These are phyloP conservation scores for Cheilosia vulpina DNA, from an alignment of 2,888 invertebrate species.

Conservation along the genomic window DNA sequence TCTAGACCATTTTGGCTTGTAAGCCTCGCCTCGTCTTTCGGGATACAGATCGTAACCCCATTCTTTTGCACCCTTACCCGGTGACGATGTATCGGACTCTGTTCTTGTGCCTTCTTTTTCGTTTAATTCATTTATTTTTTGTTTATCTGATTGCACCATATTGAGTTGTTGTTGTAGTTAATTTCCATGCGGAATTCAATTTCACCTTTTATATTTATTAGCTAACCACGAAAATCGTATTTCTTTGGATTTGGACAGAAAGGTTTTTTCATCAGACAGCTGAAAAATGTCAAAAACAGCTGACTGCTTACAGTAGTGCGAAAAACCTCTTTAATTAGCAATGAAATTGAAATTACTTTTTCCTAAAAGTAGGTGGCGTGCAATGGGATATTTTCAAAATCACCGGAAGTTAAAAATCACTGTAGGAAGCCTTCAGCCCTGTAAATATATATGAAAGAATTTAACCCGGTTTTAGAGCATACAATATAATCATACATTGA, in stretches of 20 bases:
- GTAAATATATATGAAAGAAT: no score
- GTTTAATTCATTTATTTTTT: slow-evolving; percentile 13
- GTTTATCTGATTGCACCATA: slow-evolving; percentile 49
- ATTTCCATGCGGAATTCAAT: slow-evolving; percentile 24
- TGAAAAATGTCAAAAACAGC: slow-evolving; percentile 27
- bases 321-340: no score
- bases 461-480: no score
- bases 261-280: background rate
- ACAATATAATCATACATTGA: no score
- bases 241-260: background rate
- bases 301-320: slow-evolving; percentile 27
- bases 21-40: slow-evolving; percentile 88
- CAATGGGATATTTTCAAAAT: background rate
- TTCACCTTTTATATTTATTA: slow-evolving; percentile 48
- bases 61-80: slow-evolving; percentile 77
- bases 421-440: background rate
- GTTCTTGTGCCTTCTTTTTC: background rate
- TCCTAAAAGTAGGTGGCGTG: slow-evolving; percentile 5
- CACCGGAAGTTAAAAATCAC: background rate
- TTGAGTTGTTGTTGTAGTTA: slow-evolving; percentile 6
- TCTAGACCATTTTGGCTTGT: slow-evolving; percentile 85
- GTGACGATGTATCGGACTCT: slow-evolving; percentile 34
- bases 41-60: slow-evolving; percentile 94
- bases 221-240: slow-evolving; percentile 37
- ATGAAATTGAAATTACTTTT: background rate